A percentile compares a stretch with the other conserved stretches of the same genome.
phyloP scores from a whole-genome alignment of 2,888 invertebrate genomes.

The Blastobasis adustella region DNA sequence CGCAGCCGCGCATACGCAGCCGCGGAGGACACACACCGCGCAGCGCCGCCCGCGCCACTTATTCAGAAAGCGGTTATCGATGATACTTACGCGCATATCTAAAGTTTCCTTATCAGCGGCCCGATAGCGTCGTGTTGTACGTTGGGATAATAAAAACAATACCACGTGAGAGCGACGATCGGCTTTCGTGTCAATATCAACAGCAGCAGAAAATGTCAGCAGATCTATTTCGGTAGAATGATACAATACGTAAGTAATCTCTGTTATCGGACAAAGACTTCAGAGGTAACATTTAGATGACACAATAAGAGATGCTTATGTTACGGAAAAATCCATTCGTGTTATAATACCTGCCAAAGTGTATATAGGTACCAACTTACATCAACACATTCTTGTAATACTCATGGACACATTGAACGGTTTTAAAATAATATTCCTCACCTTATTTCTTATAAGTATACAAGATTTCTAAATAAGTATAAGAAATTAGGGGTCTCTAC shows the following conservation, averaged over 20 bases:
- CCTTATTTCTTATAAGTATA: no score
- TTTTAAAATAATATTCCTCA: no score
- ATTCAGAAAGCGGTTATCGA: neutral
- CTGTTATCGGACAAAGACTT: slow-evolving; percentile 66
- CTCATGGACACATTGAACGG: no score
- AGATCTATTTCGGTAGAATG: slow-evolving; percentile 55
- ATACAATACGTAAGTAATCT: slow-evolving; percentile 37
- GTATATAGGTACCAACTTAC: no score
- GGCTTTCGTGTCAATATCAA: slow-evolving; percentile 39
- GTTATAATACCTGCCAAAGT: no score
- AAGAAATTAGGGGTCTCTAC: no score
- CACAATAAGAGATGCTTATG: neutral
- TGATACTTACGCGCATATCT: neutral
- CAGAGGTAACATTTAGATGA: slow-evolving; percentile 1
- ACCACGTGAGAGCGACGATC: slow-evolving; percentile 56
- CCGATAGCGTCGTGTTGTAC: slow-evolving; percentile 33
- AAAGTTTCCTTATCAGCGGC: slow-evolving; percentile 40
- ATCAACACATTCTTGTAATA: no score
- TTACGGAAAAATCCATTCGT: no score
- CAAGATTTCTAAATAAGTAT: no score
- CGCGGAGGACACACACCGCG: slow-evolving; percentile 15
- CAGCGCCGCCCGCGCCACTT: slow-evolving; percentile 8
- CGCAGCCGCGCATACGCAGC: slow-evolving; percentile 9
- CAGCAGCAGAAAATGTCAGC: slow-evolving; percentile 44
- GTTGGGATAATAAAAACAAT: slow-evolving; percentile 65